phyloP scores from a whole-genome alignment of 1,140 invertebrate genomes.

The Heliothis virescens region DNA sequence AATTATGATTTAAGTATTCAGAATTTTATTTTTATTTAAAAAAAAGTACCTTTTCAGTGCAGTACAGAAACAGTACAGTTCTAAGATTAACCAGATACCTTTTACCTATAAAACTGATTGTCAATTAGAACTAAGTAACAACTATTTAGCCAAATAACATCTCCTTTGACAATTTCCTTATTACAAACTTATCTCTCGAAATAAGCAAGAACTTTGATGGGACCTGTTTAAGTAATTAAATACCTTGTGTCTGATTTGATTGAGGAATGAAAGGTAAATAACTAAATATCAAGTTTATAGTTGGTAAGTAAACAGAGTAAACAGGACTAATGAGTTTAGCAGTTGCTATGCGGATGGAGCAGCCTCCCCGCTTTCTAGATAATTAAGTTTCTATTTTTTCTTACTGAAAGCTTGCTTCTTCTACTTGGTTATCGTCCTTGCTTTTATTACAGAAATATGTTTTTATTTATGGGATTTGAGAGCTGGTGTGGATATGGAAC shows the following conservation, averaged over 20 bases:
- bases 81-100: too few species aligned
- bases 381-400: not conserved
- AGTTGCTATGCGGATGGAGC: not conserved
- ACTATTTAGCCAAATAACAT: too few species aligned
- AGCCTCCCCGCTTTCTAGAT: not conserved
- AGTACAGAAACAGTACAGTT: too few species aligned
- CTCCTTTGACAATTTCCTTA: too few species aligned
- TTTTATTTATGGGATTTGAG: too few species aligned
- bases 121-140: too few species aligned
- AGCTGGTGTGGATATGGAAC: too few species aligned
- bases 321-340: constrained; percentile 16
- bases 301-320: constrained; percentile 16
- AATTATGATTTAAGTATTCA: too few species aligned
- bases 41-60: too few species aligned
- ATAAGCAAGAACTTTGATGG: not conserved
- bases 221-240: not conserved
- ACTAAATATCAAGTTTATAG: constrained; percentile 11
- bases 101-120: too few species aligned
- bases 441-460: too few species aligned
- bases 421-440: not conserved
- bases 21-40: too few species aligned
- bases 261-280: not conserved
- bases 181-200: not conserved
- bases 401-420: not conserved
- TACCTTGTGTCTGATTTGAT: not conserved